phyloP scores from a whole-genome alignment of 2,113 vertebrate genomes.

The Turdus rufiventris region DNA sequence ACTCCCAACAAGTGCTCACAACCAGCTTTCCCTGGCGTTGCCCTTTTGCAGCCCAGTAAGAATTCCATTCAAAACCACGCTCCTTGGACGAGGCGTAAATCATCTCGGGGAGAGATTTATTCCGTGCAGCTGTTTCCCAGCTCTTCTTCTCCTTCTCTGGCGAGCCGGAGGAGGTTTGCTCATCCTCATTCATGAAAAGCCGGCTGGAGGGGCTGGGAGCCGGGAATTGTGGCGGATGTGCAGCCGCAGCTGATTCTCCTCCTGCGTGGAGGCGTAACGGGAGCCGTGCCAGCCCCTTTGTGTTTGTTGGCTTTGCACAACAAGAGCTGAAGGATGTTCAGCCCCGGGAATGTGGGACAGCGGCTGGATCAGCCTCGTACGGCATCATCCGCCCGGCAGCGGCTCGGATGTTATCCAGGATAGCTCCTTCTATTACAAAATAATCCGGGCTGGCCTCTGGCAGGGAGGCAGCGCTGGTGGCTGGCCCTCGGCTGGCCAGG shows the following conservation, averaged over 20 bases:
- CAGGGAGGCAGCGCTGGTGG: neutral
- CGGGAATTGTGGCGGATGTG: neutral
- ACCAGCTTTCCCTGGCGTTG: neutral
- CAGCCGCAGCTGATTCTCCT: neutral
- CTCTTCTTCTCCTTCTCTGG: neutral
- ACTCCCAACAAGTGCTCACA: neutral
- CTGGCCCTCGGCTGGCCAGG: rapidly evolving
- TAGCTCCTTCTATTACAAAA: neutral
- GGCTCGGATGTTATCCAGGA: neutral
- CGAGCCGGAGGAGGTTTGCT: neutral
- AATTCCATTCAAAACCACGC: neutral
- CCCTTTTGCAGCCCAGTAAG: neutral
- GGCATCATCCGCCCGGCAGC: neutral
- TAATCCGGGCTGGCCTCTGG: neutral
- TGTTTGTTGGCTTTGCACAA: neutral
- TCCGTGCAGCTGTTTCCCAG: neutral
- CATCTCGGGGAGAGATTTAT: neutral
- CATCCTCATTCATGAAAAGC: constrained; percentile 11
- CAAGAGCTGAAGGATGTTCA: neutral
- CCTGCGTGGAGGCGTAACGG: neutral
- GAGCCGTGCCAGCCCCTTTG: constrained; percentile 27
- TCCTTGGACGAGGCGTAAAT: neutral
- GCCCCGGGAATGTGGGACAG: neutral
- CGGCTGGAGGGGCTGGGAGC: neutral
- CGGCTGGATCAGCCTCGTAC: neutral